These are phyloP conservation scores for Tragelaphus buxtoni DNA, from an alignment of 2,113 vertebrate species.

Conservation along the genomic window DNA sequence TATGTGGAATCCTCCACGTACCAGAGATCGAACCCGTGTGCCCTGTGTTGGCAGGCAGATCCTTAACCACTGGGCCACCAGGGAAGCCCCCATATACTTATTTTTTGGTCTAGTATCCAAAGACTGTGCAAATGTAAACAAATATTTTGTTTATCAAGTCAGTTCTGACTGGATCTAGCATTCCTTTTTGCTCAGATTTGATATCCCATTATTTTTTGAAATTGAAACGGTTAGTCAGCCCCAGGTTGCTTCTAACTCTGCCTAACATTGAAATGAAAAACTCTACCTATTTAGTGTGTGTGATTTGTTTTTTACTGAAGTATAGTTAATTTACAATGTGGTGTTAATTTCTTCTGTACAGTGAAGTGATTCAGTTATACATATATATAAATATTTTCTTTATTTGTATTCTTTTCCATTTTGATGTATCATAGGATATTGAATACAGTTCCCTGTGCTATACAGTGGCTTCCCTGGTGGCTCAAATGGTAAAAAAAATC, in stretches of 20 bases:
- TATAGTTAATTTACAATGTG: not conserved
- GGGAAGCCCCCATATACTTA: not conserved
- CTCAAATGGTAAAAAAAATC: not conserved
- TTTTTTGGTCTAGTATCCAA: not conserved
- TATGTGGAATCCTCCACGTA: not conserved
- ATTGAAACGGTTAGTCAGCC: not conserved
- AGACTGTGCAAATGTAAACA: not conserved
- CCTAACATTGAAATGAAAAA: not conserved
- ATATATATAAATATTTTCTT: not conserved
- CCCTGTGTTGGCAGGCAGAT: not conserved
- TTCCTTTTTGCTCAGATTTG: not conserved
- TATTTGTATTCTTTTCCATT: not conserved
- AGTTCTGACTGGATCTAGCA: not conserved
- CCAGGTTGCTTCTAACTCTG: not conserved
- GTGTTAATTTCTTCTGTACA: not conserved
- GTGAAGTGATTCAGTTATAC: not conserved
- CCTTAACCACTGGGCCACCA: not conserved
- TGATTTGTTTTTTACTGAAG: not conserved
- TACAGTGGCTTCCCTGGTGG: not conserved
- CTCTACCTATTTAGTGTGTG: not conserved
- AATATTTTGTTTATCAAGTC: not conserved
- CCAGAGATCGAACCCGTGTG: accelerated
- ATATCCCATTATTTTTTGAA: not conserved
- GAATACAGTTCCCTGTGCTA: not conserved
- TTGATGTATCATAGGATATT: not conserved